Conservation (phyloP, 2,888 invertebrate genomes). For the Sepiola atlantica region DNA sequence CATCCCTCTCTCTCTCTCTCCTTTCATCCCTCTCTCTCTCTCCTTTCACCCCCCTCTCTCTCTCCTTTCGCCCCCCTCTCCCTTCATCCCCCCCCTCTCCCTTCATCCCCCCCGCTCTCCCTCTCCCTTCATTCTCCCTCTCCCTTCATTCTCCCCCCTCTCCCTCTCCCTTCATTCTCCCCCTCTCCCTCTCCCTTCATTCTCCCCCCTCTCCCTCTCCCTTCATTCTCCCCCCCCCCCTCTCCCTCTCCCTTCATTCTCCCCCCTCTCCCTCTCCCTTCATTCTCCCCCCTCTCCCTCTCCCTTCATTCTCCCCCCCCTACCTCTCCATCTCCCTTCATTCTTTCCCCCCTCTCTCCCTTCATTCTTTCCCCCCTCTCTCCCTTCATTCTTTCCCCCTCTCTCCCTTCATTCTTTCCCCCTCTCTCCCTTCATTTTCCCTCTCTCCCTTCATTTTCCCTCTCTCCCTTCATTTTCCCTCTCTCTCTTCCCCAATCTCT, state of each 20-base stretch:
- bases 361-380: too few species aligned
- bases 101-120: not conserved
- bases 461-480: too few species aligned
- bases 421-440: not conserved
- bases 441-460: not conserved
- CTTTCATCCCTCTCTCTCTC: not conserved
- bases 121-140: not conserved
- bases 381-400: too few species aligned
- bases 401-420: not conserved
- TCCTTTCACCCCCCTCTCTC: not conserved
- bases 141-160: not conserved
- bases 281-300: too few species aligned
- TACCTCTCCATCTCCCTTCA: not conserved
- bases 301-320: not conserved
- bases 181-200: not conserved
- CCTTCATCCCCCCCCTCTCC: too few species aligned
- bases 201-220: not conserved
- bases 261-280: not conserved
- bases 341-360: not conserved
- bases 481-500: too few species aligned
- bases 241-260: not conserved
- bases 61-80: too few species aligned
- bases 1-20: not conserved
- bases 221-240: not conserved
- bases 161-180: not conserved